Conservation (phyloP, 2,888 invertebrate species). For the Netelia virgata region DNA sequence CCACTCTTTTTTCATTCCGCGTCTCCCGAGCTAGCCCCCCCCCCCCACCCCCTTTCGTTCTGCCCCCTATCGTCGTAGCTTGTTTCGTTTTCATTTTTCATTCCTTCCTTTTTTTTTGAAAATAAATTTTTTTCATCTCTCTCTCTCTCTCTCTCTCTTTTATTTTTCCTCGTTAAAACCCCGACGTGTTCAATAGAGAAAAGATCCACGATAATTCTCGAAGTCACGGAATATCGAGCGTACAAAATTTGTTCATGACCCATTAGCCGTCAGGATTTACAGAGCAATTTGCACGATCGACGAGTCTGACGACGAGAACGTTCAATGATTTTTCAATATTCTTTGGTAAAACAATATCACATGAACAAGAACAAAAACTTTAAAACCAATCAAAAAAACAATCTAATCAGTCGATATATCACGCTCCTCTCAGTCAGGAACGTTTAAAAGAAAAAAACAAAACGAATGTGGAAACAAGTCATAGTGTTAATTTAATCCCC, state of each 20-base stretch:
- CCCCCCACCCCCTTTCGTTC: slow-evolving; percentile 34
- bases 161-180: slow-evolving; percentile 46
- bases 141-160: slow-evolving; percentile 28
- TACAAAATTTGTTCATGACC: slow-evolving; percentile 21
- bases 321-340: slow-evolving; percentile 82
- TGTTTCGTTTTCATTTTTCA: slow-evolving; percentile 73
- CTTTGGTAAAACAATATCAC: slow-evolving; percentile 85
- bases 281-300: slow-evolving; percentile 53
- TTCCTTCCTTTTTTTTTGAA: slow-evolving; percentile 63
- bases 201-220: slow-evolving; percentile 75
- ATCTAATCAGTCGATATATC: slow-evolving; percentile 82
- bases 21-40: slow-evolving; percentile 59
- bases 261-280: slow-evolving; percentile 34
- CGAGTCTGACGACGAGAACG: slow-evolving; percentile 73
- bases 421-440: slow-evolving; percentile 69
- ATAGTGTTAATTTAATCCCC: slow-evolving; percentile 77
- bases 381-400: slow-evolving; percentile 81
- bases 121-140: slow-evolving; percentile 57
- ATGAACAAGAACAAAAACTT: slow-evolving; percentile 80
- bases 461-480: slow-evolving; percentile 69
- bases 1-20: slow-evolving; percentile 64
- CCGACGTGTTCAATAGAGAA: slow-evolving; percentile 73
- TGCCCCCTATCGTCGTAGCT: slow-evolving; percentile 60
- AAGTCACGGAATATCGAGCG: slow-evolving; percentile 59
- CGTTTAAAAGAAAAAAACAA: slow-evolving; percentile 66